These are phyloP conservation scores for Cylindroiulus punctatus DNA, from an alignment of 2,888 invertebrate species.

Conservation along the genomic window DNA sequence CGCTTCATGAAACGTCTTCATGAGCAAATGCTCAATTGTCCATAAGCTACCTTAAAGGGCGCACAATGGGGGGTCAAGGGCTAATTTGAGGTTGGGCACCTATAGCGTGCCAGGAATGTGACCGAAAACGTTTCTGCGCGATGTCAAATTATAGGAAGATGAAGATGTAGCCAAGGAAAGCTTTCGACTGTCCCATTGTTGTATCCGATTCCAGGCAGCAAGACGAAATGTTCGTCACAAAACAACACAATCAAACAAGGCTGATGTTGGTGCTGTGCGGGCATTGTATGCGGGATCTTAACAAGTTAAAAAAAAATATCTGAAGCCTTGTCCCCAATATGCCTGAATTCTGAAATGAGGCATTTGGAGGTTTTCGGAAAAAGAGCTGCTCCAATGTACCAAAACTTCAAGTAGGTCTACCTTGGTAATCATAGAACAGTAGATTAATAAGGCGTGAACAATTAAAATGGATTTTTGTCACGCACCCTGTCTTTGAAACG, in stretches of 20 bases:
- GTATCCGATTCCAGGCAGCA: neutral
- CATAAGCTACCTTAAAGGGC: slow-evolving; percentile 16
- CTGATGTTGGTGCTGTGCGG: neutral
- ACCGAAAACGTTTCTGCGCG: slow-evolving; percentile 12
- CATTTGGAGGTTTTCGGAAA: neutral
- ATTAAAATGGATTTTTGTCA: too few species aligned
- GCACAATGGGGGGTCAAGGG: slow-evolving; percentile 34
- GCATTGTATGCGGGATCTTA: neutral
- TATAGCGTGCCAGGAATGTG: neutral
- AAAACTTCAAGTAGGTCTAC: too few species aligned
- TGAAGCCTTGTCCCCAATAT: neutral
- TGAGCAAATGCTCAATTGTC: slow-evolving; percentile 42
- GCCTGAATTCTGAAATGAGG: neutral
- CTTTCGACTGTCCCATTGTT: neutral
- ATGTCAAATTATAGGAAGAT: slow-evolving; percentile 37
- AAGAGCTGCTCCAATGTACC: too few species aligned
- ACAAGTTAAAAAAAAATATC: neutral
- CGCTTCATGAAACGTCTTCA: neutral
- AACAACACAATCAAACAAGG: neutral
- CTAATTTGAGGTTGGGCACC: neutral
- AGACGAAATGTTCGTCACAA: neutral
- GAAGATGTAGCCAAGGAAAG: neutral
- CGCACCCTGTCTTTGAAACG: too few species aligned
- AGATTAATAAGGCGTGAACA: too few species aligned
- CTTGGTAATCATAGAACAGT: too few species aligned